Base-by-base conservation (phyloP, 2,797 vertebrate genomes). In the Aratinga solstitialis region DNA sequence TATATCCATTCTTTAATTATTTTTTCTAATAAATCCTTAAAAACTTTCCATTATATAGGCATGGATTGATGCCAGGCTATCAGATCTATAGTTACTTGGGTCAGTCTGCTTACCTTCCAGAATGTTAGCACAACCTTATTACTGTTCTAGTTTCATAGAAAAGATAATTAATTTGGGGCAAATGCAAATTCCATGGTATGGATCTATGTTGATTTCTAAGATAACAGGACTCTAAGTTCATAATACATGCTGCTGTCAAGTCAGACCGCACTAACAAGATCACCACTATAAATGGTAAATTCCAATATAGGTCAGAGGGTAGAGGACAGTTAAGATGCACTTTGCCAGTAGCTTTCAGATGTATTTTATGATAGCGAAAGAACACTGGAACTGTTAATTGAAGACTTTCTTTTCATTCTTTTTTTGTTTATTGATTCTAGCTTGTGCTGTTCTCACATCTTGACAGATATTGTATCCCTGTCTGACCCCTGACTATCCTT, bases 121-220 rank as follows among this genome's bases (percentile, higher is more conserved):
- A 79, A 93, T 71, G 53, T 56, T 72, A 84, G 69, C 74, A 92
- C 16, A 93, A 84, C 65, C 21, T 56, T 73, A 82, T 20, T 90
- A 54, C 29, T 84, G 61, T 87, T 73, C 53, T 7, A 63, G 34
- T 62, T 66, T 78, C 56, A 78, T 15, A 30, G 36, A 93, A 65
- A 86, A 91, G 94, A 81, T 85, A 74, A 92, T 62, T 86, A 95
- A 94, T 92, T 47, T 65, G 22, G 29, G 42, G 48, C 59, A 45
- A 92, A 93, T 48, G 65, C 32, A 94, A 91, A 94, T 73, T 88
- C n/a, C 38, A 84, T 56, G 34, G 83, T 23, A 72, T 18, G 27
- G 53, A 86, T 30, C 29, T 53, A 6, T 62, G 63, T 17, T 86
- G 48, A 42, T 84, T 40, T 73, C 75, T 90, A 5, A 32, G 87